Evolutionary conservation across 2,888 invertebrate species (phyloP).

Genomic region (Ectobius pallidus): DNA sequence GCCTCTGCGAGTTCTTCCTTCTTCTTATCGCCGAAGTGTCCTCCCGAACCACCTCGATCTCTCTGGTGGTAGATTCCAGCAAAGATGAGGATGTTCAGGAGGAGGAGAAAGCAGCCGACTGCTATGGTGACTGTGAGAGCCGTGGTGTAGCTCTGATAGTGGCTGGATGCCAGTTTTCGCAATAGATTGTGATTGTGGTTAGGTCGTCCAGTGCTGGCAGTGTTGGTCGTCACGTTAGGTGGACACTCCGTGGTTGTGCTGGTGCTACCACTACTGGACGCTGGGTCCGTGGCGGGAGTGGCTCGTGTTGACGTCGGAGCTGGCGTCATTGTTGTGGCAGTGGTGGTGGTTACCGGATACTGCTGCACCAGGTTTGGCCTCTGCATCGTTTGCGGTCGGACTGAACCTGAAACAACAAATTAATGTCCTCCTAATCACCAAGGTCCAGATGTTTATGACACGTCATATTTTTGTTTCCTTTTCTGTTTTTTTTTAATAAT

Average conservation of each 20-base stretch:
- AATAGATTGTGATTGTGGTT: conserved; percentile 69
- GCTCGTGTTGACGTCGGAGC: conserved; percentile 6
- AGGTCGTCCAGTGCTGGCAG: conserved; percentile 44
- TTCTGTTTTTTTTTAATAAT: too few species aligned
- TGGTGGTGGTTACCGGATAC: conserved; percentile 48
- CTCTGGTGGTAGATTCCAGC: conserved; percentile 88
- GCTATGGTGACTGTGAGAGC: conserved; percentile 87
- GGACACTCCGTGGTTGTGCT: conserved; percentile 74
- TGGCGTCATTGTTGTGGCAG: conserved; percentile 56
- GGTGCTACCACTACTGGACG: conserved; percentile 51
- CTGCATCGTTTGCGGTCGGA: conserved; percentile 75
- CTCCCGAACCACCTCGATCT: conserved; percentile 60
- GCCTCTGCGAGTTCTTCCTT: conserved; percentile 79
- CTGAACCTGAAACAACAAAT: conserved; percentile 63
- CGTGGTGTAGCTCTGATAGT: conserved; percentile 88
- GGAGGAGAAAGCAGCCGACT: conserved; percentile 80
- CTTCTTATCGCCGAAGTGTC: conserved; percentile 66
- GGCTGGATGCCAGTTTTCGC: conserved; percentile 77
- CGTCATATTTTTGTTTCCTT: too few species aligned
- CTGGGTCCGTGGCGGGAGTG: conserved; percentile 51
- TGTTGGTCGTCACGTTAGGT: conserved; percentile 62
- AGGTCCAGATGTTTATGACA: too few species aligned
- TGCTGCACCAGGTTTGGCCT: conserved; percentile 61
- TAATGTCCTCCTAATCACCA: background rate
- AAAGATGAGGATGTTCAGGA: conserved; percentile 84